A percentile compares a stretch with the other conserved stretches of the same genome.
These are phyloP conservation scores for Theodoxus fluviatilis DNA, from an alignment of 2,888 invertebrate species.

Conservation along the genomic window DNA sequence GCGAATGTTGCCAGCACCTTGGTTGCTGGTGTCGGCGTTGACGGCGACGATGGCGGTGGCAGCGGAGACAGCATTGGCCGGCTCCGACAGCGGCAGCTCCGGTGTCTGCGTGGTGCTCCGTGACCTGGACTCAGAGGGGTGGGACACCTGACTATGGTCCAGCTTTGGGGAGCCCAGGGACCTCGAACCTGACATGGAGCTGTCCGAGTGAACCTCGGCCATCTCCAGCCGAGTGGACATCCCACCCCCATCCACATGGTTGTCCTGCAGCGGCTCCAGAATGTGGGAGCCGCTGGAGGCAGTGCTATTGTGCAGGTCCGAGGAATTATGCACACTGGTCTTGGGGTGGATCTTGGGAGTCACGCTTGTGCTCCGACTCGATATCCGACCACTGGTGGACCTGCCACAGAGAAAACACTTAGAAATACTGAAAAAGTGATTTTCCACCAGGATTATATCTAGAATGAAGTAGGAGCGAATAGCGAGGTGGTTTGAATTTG, in stretches of 20 bases:
- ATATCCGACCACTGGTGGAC: conserved; percentile 62
- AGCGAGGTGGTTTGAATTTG: too few species aligned
- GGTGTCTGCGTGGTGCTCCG: too few species aligned
- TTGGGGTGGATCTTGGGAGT: conserved; percentile 60
- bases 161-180: conserved; percentile 57
- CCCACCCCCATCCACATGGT: conserved; percentile 30
- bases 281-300: conserved; percentile 63
- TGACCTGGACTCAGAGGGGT: too few species aligned
- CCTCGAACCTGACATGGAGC: conserved; percentile 57
- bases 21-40: too few species aligned
- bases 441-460: neutral
- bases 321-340: conserved; percentile 59
- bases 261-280: conserved; percentile 43
- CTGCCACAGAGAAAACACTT: conserved; percentile 46
- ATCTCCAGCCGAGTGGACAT: conserved; percentile 44
- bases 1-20: conserved; percentile 42
- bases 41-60: too few species aligned
- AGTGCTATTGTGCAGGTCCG: conserved; percentile 57
- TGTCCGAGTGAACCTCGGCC: conserved; percentile 57
- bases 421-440: too few species aligned
- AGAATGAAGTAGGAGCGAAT: too few species aligned
- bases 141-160: conserved; percentile 42
- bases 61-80: too few species aligned
- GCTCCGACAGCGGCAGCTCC: conserved; percentile 29
- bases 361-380: conserved; percentile 61